A percentile compares a stretch with the other conserved stretches of the same genome.
phyloP scores from a whole-genome alignment of 2,888 invertebrate genomes.

The Actias luna region DNA sequence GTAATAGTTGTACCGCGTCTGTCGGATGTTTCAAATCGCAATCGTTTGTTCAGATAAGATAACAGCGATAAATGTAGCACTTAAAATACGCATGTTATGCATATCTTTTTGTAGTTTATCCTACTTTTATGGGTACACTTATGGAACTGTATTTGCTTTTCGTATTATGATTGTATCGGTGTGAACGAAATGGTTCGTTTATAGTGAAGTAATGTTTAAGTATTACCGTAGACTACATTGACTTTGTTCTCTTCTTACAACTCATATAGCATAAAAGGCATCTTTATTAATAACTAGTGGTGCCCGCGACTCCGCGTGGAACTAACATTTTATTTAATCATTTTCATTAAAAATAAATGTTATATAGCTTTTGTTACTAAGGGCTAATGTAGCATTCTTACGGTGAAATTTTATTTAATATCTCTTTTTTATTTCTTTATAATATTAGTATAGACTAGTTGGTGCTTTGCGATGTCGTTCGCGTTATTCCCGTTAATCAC shows the following conservation, averaged over 20 bases:
- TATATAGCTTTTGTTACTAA: too few relatives aligned
- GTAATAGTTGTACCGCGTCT: neutral
- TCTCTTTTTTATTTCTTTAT: too few relatives aligned
- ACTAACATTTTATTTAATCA: too few relatives aligned
- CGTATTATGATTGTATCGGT: neutral
- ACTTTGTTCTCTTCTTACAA: neutral
- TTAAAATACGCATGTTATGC: conserved; percentile 9
- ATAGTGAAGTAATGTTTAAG: neutral
- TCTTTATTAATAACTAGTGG: too few relatives aligned
- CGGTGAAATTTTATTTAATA: too few relatives aligned
- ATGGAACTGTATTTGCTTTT: neutral
- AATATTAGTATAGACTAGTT: too few relatives aligned
- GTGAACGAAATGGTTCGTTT: neutral
- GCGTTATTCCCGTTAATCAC: too few relatives aligned
- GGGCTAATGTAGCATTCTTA: too few relatives aligned
- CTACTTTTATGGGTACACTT: conserved; percentile 5
- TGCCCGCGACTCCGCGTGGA: too few relatives aligned
- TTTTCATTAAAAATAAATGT: too few relatives aligned
- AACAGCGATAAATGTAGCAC: conserved; percentile 10
- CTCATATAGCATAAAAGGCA: too few relatives aligned
- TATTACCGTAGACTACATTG: neutral
- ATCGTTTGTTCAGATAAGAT: conserved; percentile 8
- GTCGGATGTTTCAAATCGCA: conserved; percentile 4
- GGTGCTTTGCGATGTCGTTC: too few relatives aligned
- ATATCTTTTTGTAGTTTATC: conserved; percentile 11